Conservation (phyloP, 1,140 invertebrate species). For the Antheraea pernyi region DNA sequence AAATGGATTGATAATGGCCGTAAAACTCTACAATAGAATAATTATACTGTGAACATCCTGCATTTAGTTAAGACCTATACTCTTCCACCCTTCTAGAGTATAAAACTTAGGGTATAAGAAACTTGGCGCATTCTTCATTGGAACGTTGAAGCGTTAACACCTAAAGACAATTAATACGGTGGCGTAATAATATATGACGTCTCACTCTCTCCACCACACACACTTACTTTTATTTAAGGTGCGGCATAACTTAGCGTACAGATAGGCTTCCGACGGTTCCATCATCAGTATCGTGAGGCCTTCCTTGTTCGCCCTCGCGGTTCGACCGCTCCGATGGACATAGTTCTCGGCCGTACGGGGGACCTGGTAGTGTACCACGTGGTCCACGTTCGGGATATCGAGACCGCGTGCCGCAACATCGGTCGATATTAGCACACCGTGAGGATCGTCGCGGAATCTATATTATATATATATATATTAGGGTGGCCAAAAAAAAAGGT, state of each 20-base stretch:
- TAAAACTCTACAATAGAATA: too few species aligned
- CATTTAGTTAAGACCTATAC: too few species aligned
- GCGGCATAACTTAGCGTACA: constrained; percentile 90
- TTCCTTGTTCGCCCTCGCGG: constrained; percentile 92
- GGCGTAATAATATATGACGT: too few species aligned
- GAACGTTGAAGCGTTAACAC: too few species aligned
- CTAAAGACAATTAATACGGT: too few species aligned
- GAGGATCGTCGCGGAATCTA: constrained; percentile 88
- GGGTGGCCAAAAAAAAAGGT: too few species aligned
- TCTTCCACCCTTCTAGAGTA: too few species aligned
- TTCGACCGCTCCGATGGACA: constrained; percentile 97
- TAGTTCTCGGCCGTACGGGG: constrained; percentile 97
- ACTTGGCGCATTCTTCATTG: too few species aligned
- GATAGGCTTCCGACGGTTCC: constrained; percentile 90
- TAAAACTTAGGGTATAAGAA: too few species aligned
- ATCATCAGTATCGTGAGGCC: constrained; percentile 96
- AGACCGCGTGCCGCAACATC: constrained; percentile 98
- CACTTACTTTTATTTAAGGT: constrained; percentile 89
- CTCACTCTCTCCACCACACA: background rate
- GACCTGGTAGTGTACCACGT: constrained; percentile 99
- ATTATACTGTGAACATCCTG: too few species aligned
- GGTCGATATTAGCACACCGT: constrained; percentile 94
- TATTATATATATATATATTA: too few species aligned
- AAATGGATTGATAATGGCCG: too few species aligned
- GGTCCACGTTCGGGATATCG: constrained; percentile 96